Evolutionary conservation across 2,797 vertebrate species (phyloP).

Genomic region (Myotis planiceps): DNA sequence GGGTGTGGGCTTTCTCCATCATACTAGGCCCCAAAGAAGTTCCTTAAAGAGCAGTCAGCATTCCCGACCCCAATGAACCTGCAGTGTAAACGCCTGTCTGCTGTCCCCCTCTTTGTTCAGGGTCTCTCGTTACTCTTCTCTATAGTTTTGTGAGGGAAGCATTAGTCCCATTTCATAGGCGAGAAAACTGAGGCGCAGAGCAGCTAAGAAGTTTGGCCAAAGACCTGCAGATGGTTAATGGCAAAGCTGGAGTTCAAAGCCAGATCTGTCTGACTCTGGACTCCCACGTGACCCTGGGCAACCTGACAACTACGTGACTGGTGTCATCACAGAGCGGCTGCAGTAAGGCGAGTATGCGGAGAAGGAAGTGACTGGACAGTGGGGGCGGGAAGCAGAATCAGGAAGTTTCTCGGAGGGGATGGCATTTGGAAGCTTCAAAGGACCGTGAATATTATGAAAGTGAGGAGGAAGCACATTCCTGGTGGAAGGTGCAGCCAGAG

Average conservation of each 20-base stretch:
- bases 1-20: background rate
- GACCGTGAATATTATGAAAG: rapidly evolving
- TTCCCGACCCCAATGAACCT: background rate
- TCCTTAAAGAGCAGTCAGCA: background rate
- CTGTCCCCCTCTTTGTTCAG: rapidly evolving
- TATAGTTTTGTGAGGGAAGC: background rate
- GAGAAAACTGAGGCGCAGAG: background rate
- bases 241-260: background rate
- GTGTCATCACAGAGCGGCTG: background rate
- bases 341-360: rapidly evolving
- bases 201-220: background rate
- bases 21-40: background rate
- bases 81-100: background rate
- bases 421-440: background rate
- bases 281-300: background rate
- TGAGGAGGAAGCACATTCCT: background rate
- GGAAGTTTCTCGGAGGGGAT: background rate
- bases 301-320: background rate
- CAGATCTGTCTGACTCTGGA: background rate
- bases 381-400: background rate
- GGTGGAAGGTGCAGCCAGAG: background rate
- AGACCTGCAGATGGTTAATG: background rate
- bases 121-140: background rate
- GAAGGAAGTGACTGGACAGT: background rate
- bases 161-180: background rate